These are phyloP conservation scores for Dicrostonyx torquatus DNA, from an alignment of 2,797 vertebrate genomes.

Conservation along the genomic window DNA sequence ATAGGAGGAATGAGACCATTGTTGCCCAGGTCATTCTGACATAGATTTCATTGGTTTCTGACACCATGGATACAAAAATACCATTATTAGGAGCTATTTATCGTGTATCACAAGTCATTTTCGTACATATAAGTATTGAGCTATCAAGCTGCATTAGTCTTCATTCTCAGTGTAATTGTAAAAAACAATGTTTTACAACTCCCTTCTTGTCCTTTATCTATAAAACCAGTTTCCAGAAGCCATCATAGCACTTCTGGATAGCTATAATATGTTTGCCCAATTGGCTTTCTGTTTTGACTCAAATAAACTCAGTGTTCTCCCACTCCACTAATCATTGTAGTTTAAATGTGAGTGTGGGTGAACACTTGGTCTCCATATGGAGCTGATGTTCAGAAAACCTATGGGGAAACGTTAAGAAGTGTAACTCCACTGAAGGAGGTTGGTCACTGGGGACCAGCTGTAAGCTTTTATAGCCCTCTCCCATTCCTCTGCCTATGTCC, in stretches of 20 bases:
- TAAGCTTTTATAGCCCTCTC: neutral
- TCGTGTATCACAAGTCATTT: neutral
- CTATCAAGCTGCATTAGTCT: neutral
- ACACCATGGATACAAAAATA: neutral
- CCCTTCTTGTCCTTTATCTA: neutral
- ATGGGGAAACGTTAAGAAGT: neutral
- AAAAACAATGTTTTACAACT: neutral
- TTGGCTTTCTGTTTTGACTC: neutral
- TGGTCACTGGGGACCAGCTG: neutral
- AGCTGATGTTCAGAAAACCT: neutral
- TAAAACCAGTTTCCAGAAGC: neutral
- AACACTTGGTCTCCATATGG: neutral
- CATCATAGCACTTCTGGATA: neutral
- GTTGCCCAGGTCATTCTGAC: neutral
- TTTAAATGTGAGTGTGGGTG: neutral
- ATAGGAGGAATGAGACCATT: neutral
- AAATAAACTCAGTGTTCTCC: neutral
- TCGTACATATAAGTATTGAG: neutral
- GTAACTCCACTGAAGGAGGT: neutral
- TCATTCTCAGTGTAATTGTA: neutral
- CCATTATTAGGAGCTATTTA: neutral
- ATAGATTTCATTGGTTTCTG: neutral
- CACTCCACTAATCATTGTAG: neutral
- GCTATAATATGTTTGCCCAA: neutral
- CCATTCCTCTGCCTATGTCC: neutral